A percentile compares a stretch with the other conserved stretches of the same genome.
phyloP scores from a whole-genome alignment of 2,797 vertebrate genomes.

The Acrossocheilus fasciatus region DNA sequence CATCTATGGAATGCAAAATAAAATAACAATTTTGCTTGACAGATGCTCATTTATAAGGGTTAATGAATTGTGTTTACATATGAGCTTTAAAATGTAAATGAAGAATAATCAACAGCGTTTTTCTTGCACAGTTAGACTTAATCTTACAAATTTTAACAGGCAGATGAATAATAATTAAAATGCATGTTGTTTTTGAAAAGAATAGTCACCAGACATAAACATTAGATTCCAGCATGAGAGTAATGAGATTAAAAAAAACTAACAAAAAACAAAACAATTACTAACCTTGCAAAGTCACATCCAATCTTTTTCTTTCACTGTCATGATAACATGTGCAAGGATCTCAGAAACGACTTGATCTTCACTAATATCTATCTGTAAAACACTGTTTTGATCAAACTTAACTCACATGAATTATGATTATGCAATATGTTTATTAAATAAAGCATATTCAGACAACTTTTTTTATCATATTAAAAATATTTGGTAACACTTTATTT shows the following conservation, averaged over 20 bases:
- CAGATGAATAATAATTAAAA: not conserved
- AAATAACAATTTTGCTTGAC: not conserved
- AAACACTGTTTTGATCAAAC: not conserved
- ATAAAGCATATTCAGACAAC: too few species aligned
- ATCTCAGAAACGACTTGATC: not conserved
- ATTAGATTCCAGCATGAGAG: not conserved
- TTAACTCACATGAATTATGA: not conserved
- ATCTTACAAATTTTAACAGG: not conserved
- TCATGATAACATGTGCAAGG: not conserved
- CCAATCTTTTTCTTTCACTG: not conserved
- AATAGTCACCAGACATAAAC: not conserved
- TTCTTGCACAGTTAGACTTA: not conserved
- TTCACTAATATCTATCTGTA: not conserved
- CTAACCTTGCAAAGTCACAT: not conserved
- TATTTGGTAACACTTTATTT: too few species aligned
- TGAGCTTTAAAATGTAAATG: not conserved
- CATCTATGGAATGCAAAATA: constrained; percentile 4
- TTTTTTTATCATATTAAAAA: too few species aligned
- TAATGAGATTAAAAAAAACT: too few species aligned
- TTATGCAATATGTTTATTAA: not conserved
- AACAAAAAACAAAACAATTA: not conserved
- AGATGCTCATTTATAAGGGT: not conserved
- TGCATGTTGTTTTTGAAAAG: not conserved
- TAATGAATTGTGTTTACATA: not conserved
- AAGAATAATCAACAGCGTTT: not conserved